Conservation (phyloP, 1,140 invertebrate genomes). For the Spodoptera litura region DNA sequence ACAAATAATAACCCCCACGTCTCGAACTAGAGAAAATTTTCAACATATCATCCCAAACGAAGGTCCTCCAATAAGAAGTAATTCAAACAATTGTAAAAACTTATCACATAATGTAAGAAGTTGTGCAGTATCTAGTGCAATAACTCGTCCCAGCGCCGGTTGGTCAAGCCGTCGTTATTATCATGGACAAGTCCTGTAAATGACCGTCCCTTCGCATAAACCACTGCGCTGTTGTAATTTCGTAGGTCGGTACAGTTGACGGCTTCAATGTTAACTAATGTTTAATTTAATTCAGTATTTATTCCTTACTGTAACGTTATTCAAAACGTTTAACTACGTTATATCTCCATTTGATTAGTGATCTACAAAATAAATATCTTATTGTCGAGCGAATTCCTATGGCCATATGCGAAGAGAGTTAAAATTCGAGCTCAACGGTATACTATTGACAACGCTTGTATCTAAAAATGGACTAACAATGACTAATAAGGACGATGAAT, state of each 20-base stretch:
- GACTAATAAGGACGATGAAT: too few relatives aligned
- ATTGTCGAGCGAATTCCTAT: too few relatives aligned
- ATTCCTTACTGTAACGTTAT: too few relatives aligned
- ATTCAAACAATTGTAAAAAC: constrained; percentile 35
- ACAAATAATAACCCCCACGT: too few relatives aligned
- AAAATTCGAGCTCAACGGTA: too few relatives aligned
- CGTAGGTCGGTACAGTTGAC: not conserved
- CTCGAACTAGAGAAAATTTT: not conserved
- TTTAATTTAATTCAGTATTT: not conserved
- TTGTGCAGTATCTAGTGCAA: constrained; percentile 18
- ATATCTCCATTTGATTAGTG: too few relatives aligned
- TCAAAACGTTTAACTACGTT: too few relatives aligned
- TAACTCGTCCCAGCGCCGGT: constrained; percentile 22
- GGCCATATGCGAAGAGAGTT: too few relatives aligned
- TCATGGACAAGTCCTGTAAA: constrained; percentile 51
- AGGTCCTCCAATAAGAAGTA: not conserved
- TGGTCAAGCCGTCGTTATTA: constrained; percentile 48
- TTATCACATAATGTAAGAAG: constrained; percentile 28
- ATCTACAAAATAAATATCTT: too few relatives aligned
- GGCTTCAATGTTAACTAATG: not conserved
- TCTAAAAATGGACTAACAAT: too few relatives aligned
- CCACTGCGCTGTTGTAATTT: constrained; percentile 36
- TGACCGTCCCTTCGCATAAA: constrained; percentile 52
- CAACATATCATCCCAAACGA: constrained; percentile 6
- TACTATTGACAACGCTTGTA: too few relatives aligned